Evolutionary conservation across 2,113 vertebrate genomes (phyloP), one percentile per base, ranked within the genome.

Genomic region (Catharus minimus): DNA sequence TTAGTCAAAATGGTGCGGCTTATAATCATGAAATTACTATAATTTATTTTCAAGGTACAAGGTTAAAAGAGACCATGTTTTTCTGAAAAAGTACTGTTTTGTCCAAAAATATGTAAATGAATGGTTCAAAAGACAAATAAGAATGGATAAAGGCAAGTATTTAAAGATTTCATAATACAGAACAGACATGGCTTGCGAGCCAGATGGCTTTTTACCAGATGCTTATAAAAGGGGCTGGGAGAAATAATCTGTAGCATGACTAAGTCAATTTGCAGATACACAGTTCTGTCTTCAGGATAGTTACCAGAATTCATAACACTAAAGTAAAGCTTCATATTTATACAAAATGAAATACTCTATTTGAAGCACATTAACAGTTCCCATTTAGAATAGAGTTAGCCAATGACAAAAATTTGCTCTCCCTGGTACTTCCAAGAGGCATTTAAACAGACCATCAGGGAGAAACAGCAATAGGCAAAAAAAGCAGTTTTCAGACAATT

Each of bases 201-300:
- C 86, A 94, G 56, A 76, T 82, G 39, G 62, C 33, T 74, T 90
- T 91, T 73, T 65, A 94, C 49, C 71, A 85, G 39, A 24, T 66
- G 33, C 82, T 89, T 41, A 41, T 60, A 85, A 86, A 88, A 87
- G 8, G 5, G 15, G 4, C 32, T 61, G 28, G 28, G 3, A 80
- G 44, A 71, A 90, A 72, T 53, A 57, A 93, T 57, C 22, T 83
- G 56, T 15, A 53, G 43, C 43, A 39, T 79, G 73, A 95, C 65
- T 77, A 80, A 89, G n/a, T 44, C 41, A 79, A 43, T 89, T 73
- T 68, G 56, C 43, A 92, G 26, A 81, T 32, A 79, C 18, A 50
- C 47, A 68, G 50, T n/a, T 84, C 49, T 93, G 62, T 55, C 41
- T 82, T 84, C 47, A 87, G 53, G 50, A 41, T n/a, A 81, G 5